These are phyloP conservation scores for Zaprionus camerounensis DNA, from an alignment of 1,140 invertebrate species.

Conservation along the genomic window DNA sequence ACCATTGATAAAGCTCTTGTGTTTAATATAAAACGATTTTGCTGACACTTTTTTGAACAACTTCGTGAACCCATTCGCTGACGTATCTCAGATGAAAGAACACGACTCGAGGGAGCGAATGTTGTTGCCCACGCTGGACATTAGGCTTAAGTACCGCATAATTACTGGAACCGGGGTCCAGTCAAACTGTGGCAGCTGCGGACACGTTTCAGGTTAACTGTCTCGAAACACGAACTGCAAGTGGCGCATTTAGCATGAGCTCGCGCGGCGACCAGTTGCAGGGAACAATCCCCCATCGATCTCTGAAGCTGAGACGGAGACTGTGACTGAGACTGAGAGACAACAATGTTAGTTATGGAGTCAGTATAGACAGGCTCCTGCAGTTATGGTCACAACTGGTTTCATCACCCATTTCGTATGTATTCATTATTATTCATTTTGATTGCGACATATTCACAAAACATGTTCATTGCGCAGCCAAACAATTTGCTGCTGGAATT, in stretches of 20 bases:
- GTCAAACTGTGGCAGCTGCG: slow-evolving; percentile 19
- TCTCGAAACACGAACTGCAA: slow-evolving; percentile 54
- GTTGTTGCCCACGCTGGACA: background rate
- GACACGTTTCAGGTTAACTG: slow-evolving; percentile 59
- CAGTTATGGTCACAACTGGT: slow-evolving; percentile 75
- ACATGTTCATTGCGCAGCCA: slow-evolving; percentile 66
- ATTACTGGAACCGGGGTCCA: slow-evolving; percentile 2
- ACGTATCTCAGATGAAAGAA: background rate
- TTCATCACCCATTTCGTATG: slow-evolving; percentile 71
- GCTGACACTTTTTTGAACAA: background rate
- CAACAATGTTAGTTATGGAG: background rate
- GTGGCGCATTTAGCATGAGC: slow-evolving; percentile 57
- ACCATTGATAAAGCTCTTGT: background rate
- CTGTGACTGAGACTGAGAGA: background rate
- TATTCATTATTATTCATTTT: slow-evolving; percentile 80
- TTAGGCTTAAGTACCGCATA: slow-evolving; percentile 7
- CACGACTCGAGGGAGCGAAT: background rate
- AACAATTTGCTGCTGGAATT: slow-evolving; percentile 55
- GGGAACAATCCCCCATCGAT: slow-evolving; percentile 54
- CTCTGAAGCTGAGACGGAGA: slow-evolving; percentile 25
- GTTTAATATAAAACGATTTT: background rate
- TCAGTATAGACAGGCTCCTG: slow-evolving; percentile 28
- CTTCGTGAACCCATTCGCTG: background rate
- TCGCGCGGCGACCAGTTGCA: slow-evolving; percentile 12
- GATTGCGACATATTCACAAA: slow-evolving; percentile 69